phyloP scores from a whole-genome alignment of 92 coral and sea anemone species.

The Virgularia gustaviana region DNA sequence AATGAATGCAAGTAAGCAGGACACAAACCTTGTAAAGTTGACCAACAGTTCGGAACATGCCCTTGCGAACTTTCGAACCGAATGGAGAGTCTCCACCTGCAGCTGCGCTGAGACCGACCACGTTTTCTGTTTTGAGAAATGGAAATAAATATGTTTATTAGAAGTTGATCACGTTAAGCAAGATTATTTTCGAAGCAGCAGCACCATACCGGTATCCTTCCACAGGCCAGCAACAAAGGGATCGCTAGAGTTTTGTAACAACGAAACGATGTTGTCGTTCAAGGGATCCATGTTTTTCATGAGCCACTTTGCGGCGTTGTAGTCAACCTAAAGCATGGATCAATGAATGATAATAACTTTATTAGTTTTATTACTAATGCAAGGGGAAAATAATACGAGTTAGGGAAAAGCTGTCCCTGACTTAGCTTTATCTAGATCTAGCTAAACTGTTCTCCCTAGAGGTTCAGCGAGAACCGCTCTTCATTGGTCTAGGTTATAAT shows the following conservation, averaged over 20 bases:
- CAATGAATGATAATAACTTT: neutral
- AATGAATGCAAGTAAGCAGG: too few relatives aligned
- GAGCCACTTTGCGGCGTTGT: conserved; percentile 82
- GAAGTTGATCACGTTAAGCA: neutral
- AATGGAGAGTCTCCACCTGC: conserved; percentile 83
- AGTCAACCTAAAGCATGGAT: conserved; percentile 66
- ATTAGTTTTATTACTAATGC: too few relatives aligned
- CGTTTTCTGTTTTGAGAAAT: conserved; percentile 56
- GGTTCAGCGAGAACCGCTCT: too few relatives aligned
- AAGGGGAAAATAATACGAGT: neutral
- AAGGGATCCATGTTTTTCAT: conserved; percentile 96
- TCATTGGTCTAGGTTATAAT: too few relatives aligned
- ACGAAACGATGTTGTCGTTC: conserved; percentile 82
- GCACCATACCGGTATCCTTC: conserved; percentile 79
- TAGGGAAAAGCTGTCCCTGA: neutral
- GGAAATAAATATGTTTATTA: neutral
- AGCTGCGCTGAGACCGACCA: conserved; percentile 83
- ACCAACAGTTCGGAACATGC: conserved; percentile 98
- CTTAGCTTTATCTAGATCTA: too few relatives aligned
- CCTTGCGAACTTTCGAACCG: conserved; percentile 97
- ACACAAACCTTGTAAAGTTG: conserved; percentile 80
- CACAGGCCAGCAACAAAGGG: conserved; percentile 75
- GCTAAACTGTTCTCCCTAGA: too few relatives aligned
- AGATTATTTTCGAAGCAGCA: too few relatives aligned
- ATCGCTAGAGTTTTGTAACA: conserved; percentile 85